Percentiles rank a stretch among this genome's conserved stretches.
Evolutionary conservation across 2,113 vertebrate species (phyloP).

Genomic region (Gallinago paraguaiae): DNA sequence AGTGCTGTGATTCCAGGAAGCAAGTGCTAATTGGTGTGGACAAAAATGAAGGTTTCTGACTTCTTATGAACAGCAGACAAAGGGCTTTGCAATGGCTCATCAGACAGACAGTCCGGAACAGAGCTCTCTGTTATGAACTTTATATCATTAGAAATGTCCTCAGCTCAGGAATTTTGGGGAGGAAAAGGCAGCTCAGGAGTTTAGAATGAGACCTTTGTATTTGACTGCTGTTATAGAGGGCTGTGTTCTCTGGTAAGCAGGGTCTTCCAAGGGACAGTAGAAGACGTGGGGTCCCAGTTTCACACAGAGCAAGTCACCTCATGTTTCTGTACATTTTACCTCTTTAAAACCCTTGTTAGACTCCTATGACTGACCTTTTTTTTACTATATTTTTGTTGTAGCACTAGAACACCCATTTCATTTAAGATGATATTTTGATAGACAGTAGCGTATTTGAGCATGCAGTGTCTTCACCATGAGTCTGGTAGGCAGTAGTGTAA

Average conservation of each 20-base stretch:
- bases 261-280: neutral
- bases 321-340: neutral
- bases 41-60: neutral
- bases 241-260: neutral
- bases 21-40: neutral
- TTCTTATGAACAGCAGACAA: neutral
- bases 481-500: neutral
- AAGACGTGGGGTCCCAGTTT: neutral
- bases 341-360: neutral
- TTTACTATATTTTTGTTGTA: neutral
- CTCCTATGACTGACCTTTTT: accelerated
- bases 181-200: neutral
- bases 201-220: constrained; percentile 15
- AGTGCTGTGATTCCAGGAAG: neutral
- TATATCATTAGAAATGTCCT: neutral
- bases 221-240: neutral
- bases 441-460: neutral
- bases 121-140: neutral
- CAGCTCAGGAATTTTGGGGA: neutral
- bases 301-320: neutral
- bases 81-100: neutral
- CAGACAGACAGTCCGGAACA: neutral
- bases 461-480: neutral
- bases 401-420: neutral
- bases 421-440: neutral